Evolutionary conservation across 2,888 invertebrate species (phyloP), one percentile per base, ranked within the genome.

Genomic region (Neria commutata): DNA sequence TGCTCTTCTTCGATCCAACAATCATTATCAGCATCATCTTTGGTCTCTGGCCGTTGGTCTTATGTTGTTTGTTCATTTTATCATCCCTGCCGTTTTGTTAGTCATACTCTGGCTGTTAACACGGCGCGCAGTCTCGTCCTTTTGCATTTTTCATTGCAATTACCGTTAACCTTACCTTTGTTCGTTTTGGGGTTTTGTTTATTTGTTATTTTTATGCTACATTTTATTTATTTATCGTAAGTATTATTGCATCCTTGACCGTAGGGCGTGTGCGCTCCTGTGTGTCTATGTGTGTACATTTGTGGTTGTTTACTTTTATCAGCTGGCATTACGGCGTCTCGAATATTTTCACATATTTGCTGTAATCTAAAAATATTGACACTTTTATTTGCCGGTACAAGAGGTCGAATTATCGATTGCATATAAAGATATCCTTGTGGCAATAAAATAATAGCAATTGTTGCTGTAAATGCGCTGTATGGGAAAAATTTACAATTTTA

Each of bases 101-200:
- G 37, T 21, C 26, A 37, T 34, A 3, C 11, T 26, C 11, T 16
- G 25, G 3, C 1, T 47, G 49, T 56, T 29, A 11, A 11, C 45
- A 55, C 48, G 61, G 54, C 60, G 59, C 57, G 59, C 60, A 17
- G 19, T 21, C 21, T 16, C 25, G 64, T 64, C 65, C 62, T 66
- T 59, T 64, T 66, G 62, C 56, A 64, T 67, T 67, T 68, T 67
- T 69, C 65, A 66, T 64, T 65, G 61, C 68, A 64, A 67, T 69
- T 67, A 66, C 63, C 63, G 66, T 65, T 65, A 66, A 61, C 61
- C 58, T 59, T 66, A 65, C 61, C 59, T 63, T 64, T 56, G 37
- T 17, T 33, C 24, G 29, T 42, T 50, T 51, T 17, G 17, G 42
- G 42, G 46, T 50, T 56, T 54, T 51, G 59, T 62, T 62, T 50